Conservation (phyloP, 1,140 invertebrate genomes). For the Chironomus tepperi region DNA sequence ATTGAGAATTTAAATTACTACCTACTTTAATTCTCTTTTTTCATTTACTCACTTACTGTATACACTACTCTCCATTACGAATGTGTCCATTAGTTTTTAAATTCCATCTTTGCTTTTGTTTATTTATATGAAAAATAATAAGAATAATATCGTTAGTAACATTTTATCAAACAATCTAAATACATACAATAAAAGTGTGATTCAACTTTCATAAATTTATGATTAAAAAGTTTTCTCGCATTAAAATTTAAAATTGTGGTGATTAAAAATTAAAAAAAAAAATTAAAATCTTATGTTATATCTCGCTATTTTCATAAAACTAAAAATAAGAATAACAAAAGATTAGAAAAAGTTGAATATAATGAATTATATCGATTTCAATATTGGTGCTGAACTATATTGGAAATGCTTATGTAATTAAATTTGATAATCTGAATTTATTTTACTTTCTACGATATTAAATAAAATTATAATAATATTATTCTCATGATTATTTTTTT, state of each 20-base stretch:
- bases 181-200: constrained; percentile 32
- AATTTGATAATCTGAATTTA: too few species aligned
- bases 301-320: neutral
- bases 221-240: too few species aligned
- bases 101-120: neutral
- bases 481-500: constrained; percentile 24
- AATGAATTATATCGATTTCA: constrained; percentile 30
- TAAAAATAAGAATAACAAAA: neutral
- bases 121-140: neutral
- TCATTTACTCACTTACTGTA: neutral
- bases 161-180: constrained; percentile 26
- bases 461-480: too few species aligned
- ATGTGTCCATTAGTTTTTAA: neutral
- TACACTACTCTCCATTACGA: neutral
- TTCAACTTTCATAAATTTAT: neutral
- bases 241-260: too few species aligned
- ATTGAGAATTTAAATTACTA: too few species aligned
- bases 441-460: too few species aligned
- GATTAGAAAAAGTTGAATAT: neutral
- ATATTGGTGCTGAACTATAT: constrained; percentile 38
- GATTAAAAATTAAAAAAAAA: too few species aligned
- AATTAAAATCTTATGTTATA: too few species aligned
- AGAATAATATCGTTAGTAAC: constrained; percentile 15
- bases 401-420: constrained; percentile 40
- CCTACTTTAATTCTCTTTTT: neutral